Conservation (phyloP, 2,888 invertebrate species). For the Eupeodes latifasciatus region DNA sequence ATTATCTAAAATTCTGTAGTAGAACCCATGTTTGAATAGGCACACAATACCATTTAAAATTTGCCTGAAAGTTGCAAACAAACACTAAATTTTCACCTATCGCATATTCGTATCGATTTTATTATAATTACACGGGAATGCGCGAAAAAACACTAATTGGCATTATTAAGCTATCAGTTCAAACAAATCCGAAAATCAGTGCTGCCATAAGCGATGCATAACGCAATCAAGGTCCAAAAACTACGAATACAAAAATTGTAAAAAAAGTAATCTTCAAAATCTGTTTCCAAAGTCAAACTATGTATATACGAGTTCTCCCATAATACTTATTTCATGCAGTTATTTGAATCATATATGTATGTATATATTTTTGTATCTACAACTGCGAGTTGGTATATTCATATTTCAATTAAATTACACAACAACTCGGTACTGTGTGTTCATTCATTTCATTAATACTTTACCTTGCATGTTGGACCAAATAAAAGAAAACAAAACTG, state of each 20-base stretch:
- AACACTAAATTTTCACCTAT: too few species aligned
- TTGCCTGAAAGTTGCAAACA: too few species aligned
- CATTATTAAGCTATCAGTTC: neutral
- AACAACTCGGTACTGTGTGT: conserved; percentile 3
- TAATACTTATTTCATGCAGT: neutral
- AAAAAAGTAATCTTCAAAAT: conserved; percentile 8
- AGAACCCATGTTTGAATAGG: too few species aligned
- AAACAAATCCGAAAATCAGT: neutral
- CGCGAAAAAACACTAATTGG: neutral
- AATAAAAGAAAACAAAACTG: conserved; percentile 1
- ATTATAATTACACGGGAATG: neutral
- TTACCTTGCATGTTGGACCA: conserved; percentile 36
- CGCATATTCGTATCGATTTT: too few species aligned
- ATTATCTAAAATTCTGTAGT: too few species aligned
- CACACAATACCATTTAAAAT: too few species aligned
- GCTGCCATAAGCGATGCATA: neutral
- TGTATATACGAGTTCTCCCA: neutral
- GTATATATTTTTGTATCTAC: conserved; percentile 1
- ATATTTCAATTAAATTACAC: conserved; percentile 49
- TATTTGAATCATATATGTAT: conserved; percentile 27
- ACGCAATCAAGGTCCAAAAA: neutral
- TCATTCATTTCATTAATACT: conserved; percentile 44
- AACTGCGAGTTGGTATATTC: neutral
- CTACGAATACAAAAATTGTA: too few species aligned
- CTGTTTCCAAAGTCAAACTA: conserved; percentile 7